Evolutionary conservation across 2,888 invertebrate species (phyloP), one percentile per base, ranked within the genome.

Genomic region (Trachelus stipa): DNA sequence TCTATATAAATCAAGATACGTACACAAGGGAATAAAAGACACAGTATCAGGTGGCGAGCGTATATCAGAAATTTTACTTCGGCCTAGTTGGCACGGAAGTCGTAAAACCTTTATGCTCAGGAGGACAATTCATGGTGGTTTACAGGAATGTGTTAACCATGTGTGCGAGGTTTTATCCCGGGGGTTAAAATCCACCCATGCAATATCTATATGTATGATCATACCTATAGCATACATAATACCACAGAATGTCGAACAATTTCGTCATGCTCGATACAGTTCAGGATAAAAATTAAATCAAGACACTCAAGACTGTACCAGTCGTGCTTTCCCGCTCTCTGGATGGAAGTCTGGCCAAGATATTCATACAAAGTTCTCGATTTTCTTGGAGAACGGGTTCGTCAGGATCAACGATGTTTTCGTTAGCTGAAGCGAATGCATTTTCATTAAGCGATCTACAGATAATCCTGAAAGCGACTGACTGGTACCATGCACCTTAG

Each of bases 1-100:
- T 33, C 15, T 34, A 71, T 33, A 71, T 71, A 71, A 71, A 71
- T 71, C 71, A 71, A 33, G 33, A 31, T 71, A 33, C 71, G 71
- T 30, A 30, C 35, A 12, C 74, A 30, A 11, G 74, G 74, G 35
- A 73, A 73, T 73, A 73, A 73, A 73, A 73, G 34, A 34, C 34
- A 30, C n/a, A 35, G 74, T 34, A 73, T 73, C 74, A 73, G 74
- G 74, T 73, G 74, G 74, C 35, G n/a, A 33, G 74, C 35, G 35
- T 73, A 73, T 73, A 73, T 73, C 34, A 73, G 74, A n/a, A 73
- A 73, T 73, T 73, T 73, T 35, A 73, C 34, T 73, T 34, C 35
- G 74, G 74, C 74, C 35, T 73, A 73, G 74, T 73, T 35, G 74
- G 74, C 74, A 35, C 74, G 74, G 34, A 34, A 73, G 34, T 73